Conservation (phyloP, 2,888 invertebrate species). For the Lingula anatina region DNA sequence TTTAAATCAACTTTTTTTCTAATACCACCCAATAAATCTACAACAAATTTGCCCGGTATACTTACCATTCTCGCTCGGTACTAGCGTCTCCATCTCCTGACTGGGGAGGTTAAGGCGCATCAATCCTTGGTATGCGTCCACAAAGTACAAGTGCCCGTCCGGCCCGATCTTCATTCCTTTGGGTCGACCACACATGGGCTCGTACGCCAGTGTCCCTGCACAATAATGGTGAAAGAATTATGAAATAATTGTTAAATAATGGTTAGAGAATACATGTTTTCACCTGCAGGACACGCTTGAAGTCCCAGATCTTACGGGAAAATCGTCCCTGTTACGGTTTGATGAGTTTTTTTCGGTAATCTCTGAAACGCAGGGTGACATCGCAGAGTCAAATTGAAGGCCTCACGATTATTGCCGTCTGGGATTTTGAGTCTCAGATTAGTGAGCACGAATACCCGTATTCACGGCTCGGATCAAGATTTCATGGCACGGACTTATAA, state of each 20-base stretch:
- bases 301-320: slow-evolving; percentile 20
- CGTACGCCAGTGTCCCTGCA: slow-evolving; percentile 20
- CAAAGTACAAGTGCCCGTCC: slow-evolving; percentile 18
- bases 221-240: neutral
- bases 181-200: slow-evolving; percentile 27
- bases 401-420: no score
- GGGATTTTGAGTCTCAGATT: neutral
- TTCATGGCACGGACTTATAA: no score
- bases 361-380: no score
- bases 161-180: slow-evolving; percentile 28
- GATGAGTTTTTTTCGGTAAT: no score
- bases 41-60: neutral
- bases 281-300: slow-evolving; percentile 15
- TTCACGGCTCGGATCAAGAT: no score
- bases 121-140: slow-evolving; percentile 26
- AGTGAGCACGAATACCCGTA: no score
- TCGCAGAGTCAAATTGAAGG: no score
- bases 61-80: slow-evolving; percentile 16
- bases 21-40: neutral
- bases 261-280: slow-evolving; percentile 16
- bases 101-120: slow-evolving; percentile 15
- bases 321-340: no score
- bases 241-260: slow-evolving; percentile 13
- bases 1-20: neutral
- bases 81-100: slow-evolving; percentile 14